phyloP scores from a whole-genome alignment of 2,113 vertebrate genomes.

The Lycaon pictus region DNA sequence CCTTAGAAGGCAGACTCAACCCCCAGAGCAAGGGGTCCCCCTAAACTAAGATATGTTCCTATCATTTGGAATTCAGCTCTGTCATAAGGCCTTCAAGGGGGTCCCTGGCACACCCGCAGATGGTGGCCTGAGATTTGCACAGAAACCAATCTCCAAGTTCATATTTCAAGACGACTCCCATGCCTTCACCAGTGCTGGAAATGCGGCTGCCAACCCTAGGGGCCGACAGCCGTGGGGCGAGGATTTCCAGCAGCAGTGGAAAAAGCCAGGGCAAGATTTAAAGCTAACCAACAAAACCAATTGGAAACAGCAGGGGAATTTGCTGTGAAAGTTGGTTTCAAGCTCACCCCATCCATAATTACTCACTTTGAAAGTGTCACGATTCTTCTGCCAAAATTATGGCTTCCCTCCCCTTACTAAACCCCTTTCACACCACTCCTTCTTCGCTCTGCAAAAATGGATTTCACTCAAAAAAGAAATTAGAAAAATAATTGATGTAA shows the following conservation, averaged over 20 bases:
- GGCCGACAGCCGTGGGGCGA: background rate
- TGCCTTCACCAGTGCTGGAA: background rate
- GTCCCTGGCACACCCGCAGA: background rate
- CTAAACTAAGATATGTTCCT: background rate
- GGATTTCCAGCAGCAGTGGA: conserved; percentile 62
- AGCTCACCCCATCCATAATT: conserved; percentile 58
- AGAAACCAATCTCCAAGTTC: background rate
- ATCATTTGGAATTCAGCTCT: background rate
- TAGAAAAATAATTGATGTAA: conserved; percentile 81
- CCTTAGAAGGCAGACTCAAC: background rate
- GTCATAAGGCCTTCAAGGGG: background rate
- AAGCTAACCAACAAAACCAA: conserved; percentile 66
- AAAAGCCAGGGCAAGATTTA: conserved; percentile 78
- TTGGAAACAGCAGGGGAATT: conserved; percentile 77
- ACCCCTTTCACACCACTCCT: conserved; percentile 62
- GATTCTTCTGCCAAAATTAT: conserved; percentile 74
- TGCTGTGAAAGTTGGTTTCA: conserved; percentile 57
- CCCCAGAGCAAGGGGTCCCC: background rate
- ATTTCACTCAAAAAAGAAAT: conserved; percentile 73
- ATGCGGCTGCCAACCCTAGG: background rate
- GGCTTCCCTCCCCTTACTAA: conserved; percentile 59
- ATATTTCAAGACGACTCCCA: accelerated
- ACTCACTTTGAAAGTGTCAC: conserved; percentile 70
- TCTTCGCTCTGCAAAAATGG: conserved; percentile 61
- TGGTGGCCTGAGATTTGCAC: background rate